Conservation (phyloP, 2,113 vertebrate species). For the Cyprinodon brontotheroides region DNA sequence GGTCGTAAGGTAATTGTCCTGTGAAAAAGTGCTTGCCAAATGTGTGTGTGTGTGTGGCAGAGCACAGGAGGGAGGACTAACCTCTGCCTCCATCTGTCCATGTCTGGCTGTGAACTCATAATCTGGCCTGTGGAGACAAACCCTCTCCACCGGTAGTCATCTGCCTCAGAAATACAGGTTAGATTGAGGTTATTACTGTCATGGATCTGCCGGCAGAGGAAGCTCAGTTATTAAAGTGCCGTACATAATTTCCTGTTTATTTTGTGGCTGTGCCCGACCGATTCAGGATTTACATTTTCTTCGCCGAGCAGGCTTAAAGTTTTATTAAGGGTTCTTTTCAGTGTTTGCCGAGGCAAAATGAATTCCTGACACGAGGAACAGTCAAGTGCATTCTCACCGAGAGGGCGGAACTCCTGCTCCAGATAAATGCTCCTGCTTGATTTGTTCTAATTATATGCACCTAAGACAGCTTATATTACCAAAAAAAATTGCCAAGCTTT, state of each 20-base stretch:
- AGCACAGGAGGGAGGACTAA: constrained; percentile 62
- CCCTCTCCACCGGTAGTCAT: constrained; percentile 64
- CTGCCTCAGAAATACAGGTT: constrained; percentile 74
- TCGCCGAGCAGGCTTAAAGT: not conserved
- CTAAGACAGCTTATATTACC: constrained; percentile 15
- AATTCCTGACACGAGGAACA: not conserved
- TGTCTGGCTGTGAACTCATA: constrained; percentile 73
- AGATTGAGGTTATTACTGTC: constrained; percentile 67
- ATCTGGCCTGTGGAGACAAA: constrained; percentile 72
- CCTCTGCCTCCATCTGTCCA: constrained; percentile 76
- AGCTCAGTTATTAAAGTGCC: constrained; percentile 32
- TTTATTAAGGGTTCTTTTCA: constrained; percentile 9
- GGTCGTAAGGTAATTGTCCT: constrained; percentile 70
- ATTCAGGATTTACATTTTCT: constrained; percentile 33
- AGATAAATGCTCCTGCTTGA: constrained; percentile 20
- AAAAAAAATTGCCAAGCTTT: constrained; percentile 9
- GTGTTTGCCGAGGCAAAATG: not conserved
- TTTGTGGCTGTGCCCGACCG: constrained; percentile 12
- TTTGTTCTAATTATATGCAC: constrained; percentile 28
- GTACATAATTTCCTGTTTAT: constrained; percentile 42
- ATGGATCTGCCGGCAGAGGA: constrained; percentile 52
- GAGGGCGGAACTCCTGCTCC: constrained; percentile 9
- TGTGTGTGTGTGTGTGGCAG: constrained; percentile 43
- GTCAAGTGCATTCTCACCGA: not conserved
- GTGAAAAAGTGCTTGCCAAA: constrained; percentile 69